Base-by-base conservation (phyloP, 2,797 vertebrate genomes). In the Melanotaenia boesemani region DNA sequence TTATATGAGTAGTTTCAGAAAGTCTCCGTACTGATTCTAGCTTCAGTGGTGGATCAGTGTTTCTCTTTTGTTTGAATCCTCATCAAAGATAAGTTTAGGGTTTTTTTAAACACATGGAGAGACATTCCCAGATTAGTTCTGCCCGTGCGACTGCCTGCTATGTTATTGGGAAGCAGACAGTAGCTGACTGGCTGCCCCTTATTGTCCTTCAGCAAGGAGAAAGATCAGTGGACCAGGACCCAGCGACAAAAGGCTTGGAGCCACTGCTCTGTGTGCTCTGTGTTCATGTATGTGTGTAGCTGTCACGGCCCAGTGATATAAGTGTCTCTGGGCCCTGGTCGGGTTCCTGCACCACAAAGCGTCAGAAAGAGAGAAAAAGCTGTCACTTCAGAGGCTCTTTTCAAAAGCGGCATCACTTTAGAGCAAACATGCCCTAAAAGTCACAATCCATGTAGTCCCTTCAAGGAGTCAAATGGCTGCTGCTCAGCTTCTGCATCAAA, bases 121-220 rank as follows among this genome's bases (percentile, higher is more conserved):
- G 93, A 91, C 87, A 92, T 95, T 94, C 88, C 80, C 88, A 94
- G 95, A 96, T 97, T 96, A 96, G 96, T 96, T 97, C 95, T 95
- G 95, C 96, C 92, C 88, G 80, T 86, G 89, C 93, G 95, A 92
- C 91, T 89, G 86, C 92, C 92, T 66, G 93, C 94, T 93, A 95
- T 96, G 95, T 91, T 94, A 94, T 87, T 93, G 89, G 86, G 94
- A 87, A 89, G 89, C 90, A 90, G 93, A 95, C 95, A 94, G 94
- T 92, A 92, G 85, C 85, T 84, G 85, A 78, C 83, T 90, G 87
- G 68, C 92, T 91, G 91, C 93, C 90, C 93, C 88, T 92, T 82
- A 93, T 96, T 96, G 95, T 96, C 87, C 89, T 88, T 80, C 79
- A 79, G 92, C 85, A 91, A 91, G 91, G 82, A 77, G 87, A 84